Percentiles rank a stretch among this genome's conserved stretches.
Evolutionary conservation across 2,797 vertebrate genomes (phyloP).

Genomic region (Gallinago solitaria): DNA sequence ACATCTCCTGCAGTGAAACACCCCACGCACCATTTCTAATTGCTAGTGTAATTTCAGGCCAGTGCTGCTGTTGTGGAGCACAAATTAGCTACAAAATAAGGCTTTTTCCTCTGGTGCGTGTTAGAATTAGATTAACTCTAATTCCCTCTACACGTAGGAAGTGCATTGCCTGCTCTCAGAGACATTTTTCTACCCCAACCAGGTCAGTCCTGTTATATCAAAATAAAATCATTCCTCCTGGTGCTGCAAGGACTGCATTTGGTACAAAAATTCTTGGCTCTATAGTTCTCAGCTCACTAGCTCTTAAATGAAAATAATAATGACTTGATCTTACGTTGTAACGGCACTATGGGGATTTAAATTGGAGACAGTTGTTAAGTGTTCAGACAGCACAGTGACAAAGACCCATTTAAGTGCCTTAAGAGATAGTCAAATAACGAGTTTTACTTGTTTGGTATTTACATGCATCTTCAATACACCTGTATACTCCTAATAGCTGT

Average conservation of each 20-base stretch:
- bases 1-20: neutral
- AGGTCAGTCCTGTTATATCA: neutral
- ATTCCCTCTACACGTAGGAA: neutral
- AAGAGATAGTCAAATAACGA: neutral
- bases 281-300: neutral
- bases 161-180: neutral
- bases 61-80: neutral
- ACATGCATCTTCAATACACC: accelerated
- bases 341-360: neutral
- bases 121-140: neutral
- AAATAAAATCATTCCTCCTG: neutral
- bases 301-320: neutral
- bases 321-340: neutral
- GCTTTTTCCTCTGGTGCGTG: neutral
- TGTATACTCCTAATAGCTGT: neutral
- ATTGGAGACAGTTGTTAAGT: neutral
- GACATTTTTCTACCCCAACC: neutral
- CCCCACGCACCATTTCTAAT: neutral
- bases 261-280: neutral
- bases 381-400: neutral
- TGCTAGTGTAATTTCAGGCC: neutral
- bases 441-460: neutral
- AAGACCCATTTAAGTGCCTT: neutral
- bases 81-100: neutral
- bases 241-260: neutral